A percentile compares a stretch with the other conserved stretches of the same genome.
Conservation (phyloP, 2,888 invertebrate species). For the Chymomyza fuscimana region DNA sequence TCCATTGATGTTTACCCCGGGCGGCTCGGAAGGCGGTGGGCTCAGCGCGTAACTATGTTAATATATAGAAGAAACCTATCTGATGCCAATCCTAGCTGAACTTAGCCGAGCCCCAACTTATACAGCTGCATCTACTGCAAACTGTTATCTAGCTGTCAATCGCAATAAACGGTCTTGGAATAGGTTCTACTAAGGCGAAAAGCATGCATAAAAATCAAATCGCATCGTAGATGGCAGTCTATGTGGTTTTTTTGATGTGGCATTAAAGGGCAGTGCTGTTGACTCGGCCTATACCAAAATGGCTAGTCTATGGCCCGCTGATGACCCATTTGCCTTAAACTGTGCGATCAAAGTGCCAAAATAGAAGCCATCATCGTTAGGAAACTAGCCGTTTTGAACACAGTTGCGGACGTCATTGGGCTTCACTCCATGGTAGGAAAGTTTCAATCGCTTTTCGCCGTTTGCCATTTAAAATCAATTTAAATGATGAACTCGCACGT, state of each 20-base stretch:
- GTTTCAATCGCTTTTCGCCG: conserved; percentile 42
- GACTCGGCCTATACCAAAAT: background rate
- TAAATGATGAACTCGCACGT: conserved; percentile 64
- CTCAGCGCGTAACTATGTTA: background rate
- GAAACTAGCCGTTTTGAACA: conserved; percentile 4
- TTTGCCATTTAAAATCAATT: conserved; percentile 74
- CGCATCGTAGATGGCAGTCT: conserved; percentile 30
- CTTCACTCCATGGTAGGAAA: background rate
- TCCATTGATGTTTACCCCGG: conserved; percentile 46
- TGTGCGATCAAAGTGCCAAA: conserved; percentile 72
- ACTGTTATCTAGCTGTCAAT: background rate
- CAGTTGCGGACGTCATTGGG: background rate
- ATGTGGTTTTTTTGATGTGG: background rate
- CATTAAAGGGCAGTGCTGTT: background rate
- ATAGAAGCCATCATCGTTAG: conserved; percentile 73
- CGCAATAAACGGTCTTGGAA: background rate
- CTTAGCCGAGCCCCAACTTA: background rate
- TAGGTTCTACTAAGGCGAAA: background rate
- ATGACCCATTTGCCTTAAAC: conserved; percentile 75
- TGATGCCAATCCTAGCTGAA: background rate
- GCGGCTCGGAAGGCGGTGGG: background rate
- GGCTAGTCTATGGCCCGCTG: conserved; percentile 56
- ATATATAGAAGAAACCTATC: background rate
- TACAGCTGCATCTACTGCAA: conserved; percentile 1
- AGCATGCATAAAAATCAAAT: conserved; percentile 60